Percentiles rank a stretch among this genome's conserved stretches.
phyloP scores from a whole-genome alignment of 2,113 vertebrate species.

The Callionymus lyra region DNA sequence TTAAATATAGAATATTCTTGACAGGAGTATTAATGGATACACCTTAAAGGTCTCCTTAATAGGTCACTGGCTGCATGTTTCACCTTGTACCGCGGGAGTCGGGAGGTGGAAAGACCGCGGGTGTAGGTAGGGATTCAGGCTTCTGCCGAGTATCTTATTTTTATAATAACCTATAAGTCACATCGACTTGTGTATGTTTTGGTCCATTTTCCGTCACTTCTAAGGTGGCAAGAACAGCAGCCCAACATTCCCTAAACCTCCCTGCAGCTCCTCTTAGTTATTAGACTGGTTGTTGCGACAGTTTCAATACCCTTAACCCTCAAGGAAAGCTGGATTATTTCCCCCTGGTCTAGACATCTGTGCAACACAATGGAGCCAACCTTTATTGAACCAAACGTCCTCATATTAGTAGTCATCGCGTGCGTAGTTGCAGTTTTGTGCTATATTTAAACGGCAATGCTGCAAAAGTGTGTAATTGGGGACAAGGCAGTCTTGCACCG shows the following conservation, averaged over 20 bases:
- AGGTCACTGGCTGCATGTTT: constrained; percentile 42
- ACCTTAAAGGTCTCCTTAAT: constrained; percentile 58
- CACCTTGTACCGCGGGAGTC: constrained; percentile 18
- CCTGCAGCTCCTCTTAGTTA: constrained; percentile 2
- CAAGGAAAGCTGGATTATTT: no score
- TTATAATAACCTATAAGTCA: no score
- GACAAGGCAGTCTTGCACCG: constrained; percentile 67
- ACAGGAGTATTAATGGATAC: constrained; percentile 63
- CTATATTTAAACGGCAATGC: constrained; percentile 63
- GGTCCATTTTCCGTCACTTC: no score
- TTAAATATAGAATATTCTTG: constrained; percentile 56
- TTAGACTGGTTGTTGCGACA: no score
- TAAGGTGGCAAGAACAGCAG: background rate
- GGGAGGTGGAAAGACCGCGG: constrained; percentile 21
- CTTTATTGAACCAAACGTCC: no score
- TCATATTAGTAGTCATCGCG: constrained; percentile 32
- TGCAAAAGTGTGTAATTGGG: constrained; percentile 66
- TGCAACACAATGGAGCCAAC: constrained; percentile 9
- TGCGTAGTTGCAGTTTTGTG: constrained; percentile 45
- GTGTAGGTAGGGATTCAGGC: background rate
- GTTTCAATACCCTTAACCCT: no score
- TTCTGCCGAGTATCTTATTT: no score
- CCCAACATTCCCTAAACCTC: constrained; percentile 8
- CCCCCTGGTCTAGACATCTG: constrained; percentile 27
- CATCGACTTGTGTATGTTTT: no score